Base-by-base conservation (phyloP, 1,140 invertebrate species). In the Telenomus remus region DNA sequence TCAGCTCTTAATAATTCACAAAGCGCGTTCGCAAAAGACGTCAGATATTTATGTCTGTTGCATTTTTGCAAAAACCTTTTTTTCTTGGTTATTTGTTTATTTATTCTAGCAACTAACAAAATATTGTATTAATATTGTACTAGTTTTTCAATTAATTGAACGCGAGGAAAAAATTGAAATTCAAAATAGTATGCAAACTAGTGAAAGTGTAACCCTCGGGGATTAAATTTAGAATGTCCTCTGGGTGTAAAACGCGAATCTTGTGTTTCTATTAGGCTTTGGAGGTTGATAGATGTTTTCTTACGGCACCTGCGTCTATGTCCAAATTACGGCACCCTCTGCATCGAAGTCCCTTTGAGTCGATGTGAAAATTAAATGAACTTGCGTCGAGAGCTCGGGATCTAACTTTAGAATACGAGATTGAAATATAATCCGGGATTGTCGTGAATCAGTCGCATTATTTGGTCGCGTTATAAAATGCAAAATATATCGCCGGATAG, bases 201-300 rank as follows among this genome's bases (percentile, higher is more conserved):
- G 16, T 34, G 43, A 34, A 34, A 37, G 44, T 43, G 27, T 16
- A 47, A 6, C 39, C 14, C 33, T 4, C 37, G 8, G n/a, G n/a
- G 6, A 10, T 39, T 39, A 34, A 77, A 76, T 72, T 77, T 71
- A 77, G 39, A 69, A 57, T 64, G 53, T 57, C 54, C 56, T 48
- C 39, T 13, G 2, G 19, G 39, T 53, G 39, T 43, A 66, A n/a
- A 57, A 27, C 19, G 64, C 69, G 60, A 75, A 66, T 70, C 54
- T 44, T 50, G 54, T 57, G 73, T 76, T 79, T 75, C 64, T 79
- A 76, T 70, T 57, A n/a, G 60, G 74, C 79, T 80, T 78, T 44
- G 79, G 69, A 80, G 83, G 80, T 84, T 86, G 86, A 88, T 87
- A 79, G 83, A 87, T 87, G 85, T 85, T 86, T 85, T 81, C 77